Evolutionary conservation across 2,113 vertebrate species (phyloP).

Genomic region (Dicerorhinus sumatrensis): DNA sequence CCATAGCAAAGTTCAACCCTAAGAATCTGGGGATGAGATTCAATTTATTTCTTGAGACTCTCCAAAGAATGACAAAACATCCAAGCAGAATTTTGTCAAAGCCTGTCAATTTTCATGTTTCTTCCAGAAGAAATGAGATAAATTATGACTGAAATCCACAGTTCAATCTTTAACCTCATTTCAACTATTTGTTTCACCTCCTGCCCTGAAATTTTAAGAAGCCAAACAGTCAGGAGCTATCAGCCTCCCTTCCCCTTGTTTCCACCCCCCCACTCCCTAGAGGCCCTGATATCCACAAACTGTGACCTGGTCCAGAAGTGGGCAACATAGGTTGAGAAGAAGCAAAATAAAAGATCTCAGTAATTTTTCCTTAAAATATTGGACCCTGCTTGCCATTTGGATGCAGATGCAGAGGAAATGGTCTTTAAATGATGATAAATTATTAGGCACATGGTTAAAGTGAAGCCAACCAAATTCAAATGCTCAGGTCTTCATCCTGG

Average conservation of each 20-base stretch:
- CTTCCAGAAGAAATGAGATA: neutral
- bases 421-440: slow-evolving; percentile 48
- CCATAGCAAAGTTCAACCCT: neutral
- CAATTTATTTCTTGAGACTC: slow-evolving; percentile 19
- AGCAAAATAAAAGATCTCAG: neutral
- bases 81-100: neutral
- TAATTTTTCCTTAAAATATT: neutral
- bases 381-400: slow-evolving; percentile 13
- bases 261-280: neutral
- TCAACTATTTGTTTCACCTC: neutral
- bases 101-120: neutral
- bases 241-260: neutral
- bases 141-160: neutral
- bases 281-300: neutral
- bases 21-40: neutral
- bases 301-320: neutral
- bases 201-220: neutral
- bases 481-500: slow-evolving; percentile 14
- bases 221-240: neutral
- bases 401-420: slow-evolving; percentile 68
- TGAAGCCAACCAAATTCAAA: slow-evolving; percentile 15
- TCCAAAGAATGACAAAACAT: neutral
- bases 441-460: slow-evolving; percentile 20
- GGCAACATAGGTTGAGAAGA: neutral
- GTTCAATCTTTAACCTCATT: neutral